Evolutionary conservation across 2,888 invertebrate genomes (phyloP).

Genomic region (Ellobium chinense): DNA sequence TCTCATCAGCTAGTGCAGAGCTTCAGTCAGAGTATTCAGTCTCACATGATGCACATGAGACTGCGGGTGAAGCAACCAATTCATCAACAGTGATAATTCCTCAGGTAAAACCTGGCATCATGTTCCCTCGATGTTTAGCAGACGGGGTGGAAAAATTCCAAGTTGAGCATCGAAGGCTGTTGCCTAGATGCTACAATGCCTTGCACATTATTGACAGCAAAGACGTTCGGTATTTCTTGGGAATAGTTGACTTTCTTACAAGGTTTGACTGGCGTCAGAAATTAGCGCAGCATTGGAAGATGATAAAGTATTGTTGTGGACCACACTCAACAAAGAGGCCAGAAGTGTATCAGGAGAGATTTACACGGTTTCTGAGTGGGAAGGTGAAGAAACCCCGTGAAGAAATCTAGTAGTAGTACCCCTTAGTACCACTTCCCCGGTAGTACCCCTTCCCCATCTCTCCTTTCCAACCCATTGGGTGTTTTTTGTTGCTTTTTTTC

Average conservation of each 20-base stretch:
- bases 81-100: background rate
- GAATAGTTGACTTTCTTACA: constrained; percentile 73
- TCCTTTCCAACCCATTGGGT: too few species aligned
- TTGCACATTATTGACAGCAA: constrained; percentile 72
- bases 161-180: constrained; percentile 59
- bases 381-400: constrained; percentile 37
- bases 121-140: constrained; percentile 53
- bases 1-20: background rate
- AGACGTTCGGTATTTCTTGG: constrained; percentile 66
- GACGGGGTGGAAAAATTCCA: constrained; percentile 16
- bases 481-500: too few species aligned
- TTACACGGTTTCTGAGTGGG: constrained; percentile 62
- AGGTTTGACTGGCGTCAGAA: constrained; percentile 63
- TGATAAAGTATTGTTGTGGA: constrained; percentile 63
- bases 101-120: constrained; percentile 17
- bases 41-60: background rate
- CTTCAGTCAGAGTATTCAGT: background rate
- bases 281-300: constrained; percentile 62
- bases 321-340: constrained; percentile 72
- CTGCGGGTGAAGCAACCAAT: background rate
- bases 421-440: too few species aligned
- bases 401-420: too few species aligned
- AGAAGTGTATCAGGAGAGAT: constrained; percentile 61
- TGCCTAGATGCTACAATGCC: constrained; percentile 66
- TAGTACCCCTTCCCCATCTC: too few species aligned